Conservation (phyloP, 2,113 vertebrate genomes). For the Monarcha castaneiventris region DNA sequence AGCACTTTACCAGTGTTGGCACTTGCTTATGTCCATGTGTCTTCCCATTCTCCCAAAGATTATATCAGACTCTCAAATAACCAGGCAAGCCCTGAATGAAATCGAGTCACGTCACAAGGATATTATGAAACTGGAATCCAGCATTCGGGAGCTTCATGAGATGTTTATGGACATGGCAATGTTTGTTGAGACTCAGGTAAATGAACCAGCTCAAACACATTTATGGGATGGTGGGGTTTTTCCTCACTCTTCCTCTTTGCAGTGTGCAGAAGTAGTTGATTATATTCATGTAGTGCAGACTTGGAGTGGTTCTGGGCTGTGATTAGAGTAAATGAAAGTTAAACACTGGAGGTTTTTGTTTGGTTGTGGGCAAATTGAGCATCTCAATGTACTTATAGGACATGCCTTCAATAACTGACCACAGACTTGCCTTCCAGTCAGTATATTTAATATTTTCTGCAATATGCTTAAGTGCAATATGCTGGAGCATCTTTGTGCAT, state of each 20-base stretch:
- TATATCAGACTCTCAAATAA: slow-evolving; percentile 92
- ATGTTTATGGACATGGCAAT: slow-evolving; percentile 97
- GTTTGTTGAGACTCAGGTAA: slow-evolving; percentile 94
- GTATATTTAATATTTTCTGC: neutral
- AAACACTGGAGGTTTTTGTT: neutral
- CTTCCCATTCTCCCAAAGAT: slow-evolving; percentile 74
- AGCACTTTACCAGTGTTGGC: too few relatives aligned
- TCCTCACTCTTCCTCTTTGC: neutral
- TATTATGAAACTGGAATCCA: slow-evolving; percentile 91
- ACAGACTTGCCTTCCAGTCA: neutral
- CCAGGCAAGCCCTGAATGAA: slow-evolving; percentile 89
- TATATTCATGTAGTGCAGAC: neutral
- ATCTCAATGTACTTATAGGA: neutral
- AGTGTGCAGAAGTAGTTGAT: neutral
- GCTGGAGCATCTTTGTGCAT: neutral
- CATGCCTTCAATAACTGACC: neutral
- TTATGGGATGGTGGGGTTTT: fast-evolving
- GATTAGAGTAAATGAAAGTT: neutral
- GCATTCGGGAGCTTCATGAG: slow-evolving; percentile 89
- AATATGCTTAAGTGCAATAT: neutral
- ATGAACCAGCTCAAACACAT: neutral
- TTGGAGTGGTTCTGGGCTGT: fast-evolving
- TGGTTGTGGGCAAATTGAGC: neutral
- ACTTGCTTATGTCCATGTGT: fast-evolving
- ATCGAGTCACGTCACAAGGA: slow-evolving; percentile 95